Conservation (phyloP, 2,888 invertebrate species). For the Leptinotarsa rubiginosa region DNA sequence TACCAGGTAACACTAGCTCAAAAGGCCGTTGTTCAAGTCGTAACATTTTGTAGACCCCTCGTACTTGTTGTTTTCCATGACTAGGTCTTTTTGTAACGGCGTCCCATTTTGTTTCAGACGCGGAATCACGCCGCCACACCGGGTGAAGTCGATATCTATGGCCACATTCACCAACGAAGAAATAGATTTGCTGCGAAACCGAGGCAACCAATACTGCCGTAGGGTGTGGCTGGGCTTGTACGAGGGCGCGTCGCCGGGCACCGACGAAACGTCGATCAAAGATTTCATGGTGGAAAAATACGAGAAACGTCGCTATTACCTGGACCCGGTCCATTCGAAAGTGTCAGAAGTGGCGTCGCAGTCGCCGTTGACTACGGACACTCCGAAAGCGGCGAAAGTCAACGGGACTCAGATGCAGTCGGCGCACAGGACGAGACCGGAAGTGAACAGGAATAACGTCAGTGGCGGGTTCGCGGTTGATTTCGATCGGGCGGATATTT, state of each 20-base stretch:
- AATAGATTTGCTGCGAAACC: conserved; percentile 87
- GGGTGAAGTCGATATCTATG: conserved; percentile 99
- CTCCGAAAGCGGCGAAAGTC: conserved; percentile 50
- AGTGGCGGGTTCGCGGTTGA: conserved; percentile 73
- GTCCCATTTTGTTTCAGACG: conserved; percentile 78
- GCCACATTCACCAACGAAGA: conserved; percentile 96
- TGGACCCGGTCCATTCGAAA: conserved; percentile 52
- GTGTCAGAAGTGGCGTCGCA: conserved; percentile 32
- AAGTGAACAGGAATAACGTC: conserved; percentile 48
- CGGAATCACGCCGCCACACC: conserved; percentile 96
- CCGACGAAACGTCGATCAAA: conserved; percentile 89
- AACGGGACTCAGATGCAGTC: conserved; percentile 49
- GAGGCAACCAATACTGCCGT: conserved; percentile 94
- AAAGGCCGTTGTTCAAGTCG: no score
- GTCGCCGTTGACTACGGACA: conserved; percentile 9
- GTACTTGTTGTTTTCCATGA: no score
- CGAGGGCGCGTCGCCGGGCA: conserved; percentile 77
- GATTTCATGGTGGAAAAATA: conserved; percentile 96
- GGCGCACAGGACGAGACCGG: conserved; percentile 54
- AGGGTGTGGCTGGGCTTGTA: conserved; percentile 93
- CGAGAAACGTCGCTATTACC: conserved; percentile 82
- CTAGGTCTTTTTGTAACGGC: background rate
- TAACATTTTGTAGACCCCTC: no score
- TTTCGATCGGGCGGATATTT: conserved; percentile 79
- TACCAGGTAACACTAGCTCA: no score